A percentile compares a stretch with the other conserved stretches of the same genome.
Conservation (phyloP, 2,113 vertebrate species). For the Oostethus manadensis region DNA sequence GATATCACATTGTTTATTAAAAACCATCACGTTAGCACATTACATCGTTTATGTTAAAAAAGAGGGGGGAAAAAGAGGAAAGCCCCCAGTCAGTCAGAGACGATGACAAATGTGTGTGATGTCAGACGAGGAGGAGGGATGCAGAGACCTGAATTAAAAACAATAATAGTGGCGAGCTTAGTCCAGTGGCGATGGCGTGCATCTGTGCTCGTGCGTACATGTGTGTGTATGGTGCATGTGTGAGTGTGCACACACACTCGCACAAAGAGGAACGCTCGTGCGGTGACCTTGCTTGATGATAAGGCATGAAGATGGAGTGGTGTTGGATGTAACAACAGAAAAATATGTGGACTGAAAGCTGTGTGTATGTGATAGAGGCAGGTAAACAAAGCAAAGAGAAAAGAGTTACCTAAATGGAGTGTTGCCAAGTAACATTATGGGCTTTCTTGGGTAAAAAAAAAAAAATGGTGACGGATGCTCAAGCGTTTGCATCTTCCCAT, state of each 20-base stretch:
- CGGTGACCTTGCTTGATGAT: constrained; percentile 66
- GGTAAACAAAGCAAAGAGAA: not conserved
- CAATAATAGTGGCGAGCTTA: constrained; percentile 52
- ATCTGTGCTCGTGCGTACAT: constrained; percentile 7
- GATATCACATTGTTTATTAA: constrained; percentile 1
- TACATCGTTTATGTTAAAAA: constrained; percentile 34
- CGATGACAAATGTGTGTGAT: constrained; percentile 48
- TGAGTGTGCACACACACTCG: constrained; percentile 18
- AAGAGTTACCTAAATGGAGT: not conserved
- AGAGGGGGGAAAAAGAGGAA: constrained; percentile 8
- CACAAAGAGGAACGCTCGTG: constrained; percentile 48
- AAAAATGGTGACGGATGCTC: not conserved
- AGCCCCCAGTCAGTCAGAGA: constrained; percentile 34
- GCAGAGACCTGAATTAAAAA: constrained; percentile 56
- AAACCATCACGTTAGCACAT: constrained; percentile 44
- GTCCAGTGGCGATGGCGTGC: constrained; percentile 39
- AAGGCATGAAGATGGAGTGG: constrained; percentile 64
- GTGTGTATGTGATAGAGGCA: constrained; percentile 4
- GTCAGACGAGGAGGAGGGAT: constrained; percentile 29
- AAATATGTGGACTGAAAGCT: constrained; percentile 23
- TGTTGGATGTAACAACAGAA: constrained; percentile 53
- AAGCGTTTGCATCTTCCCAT: not conserved
- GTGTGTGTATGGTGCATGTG: constrained; percentile 10
- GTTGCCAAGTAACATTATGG: too few species aligned
- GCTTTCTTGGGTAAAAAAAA: not conserved